phyloP scores from a whole-genome alignment of 2,888 invertebrate species.

The Macrostomum cliftonense region DNA sequence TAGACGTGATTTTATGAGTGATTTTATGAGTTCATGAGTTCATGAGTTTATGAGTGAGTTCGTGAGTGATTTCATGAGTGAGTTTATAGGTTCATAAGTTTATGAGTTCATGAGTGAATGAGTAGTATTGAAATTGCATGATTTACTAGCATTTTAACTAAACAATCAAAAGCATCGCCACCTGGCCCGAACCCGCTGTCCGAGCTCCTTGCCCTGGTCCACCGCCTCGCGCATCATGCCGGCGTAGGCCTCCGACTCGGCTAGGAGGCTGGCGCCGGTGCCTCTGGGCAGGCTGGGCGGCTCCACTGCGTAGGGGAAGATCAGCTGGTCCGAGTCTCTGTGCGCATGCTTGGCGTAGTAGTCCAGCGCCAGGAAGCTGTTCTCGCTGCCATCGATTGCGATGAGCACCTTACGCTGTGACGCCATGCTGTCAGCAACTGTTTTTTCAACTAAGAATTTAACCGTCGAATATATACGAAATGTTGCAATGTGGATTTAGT shows the following conservation, averaged over 20 bases:
- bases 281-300: constrained; percentile 30
- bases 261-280: constrained; percentile 17
- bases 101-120: no score
- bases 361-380: constrained; percentile 16
- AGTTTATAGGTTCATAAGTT: no score
- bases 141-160: no score
- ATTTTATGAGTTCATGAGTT: no score
- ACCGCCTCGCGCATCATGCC: constrained; percentile 11
- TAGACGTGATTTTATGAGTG: no score
- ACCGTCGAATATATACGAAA: no score
- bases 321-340: constrained; percentile 18
- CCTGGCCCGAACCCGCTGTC: constrained; percentile 11
- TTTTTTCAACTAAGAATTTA: no score
- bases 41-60: no score
- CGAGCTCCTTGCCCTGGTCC: constrained; percentile 8
- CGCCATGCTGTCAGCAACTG: no score
- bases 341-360: constrained; percentile 26
- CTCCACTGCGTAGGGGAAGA: constrained; percentile 19
- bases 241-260: constrained; percentile 6
- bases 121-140: no score
- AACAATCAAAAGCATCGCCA: not conserved
- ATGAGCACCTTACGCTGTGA: constrained; percentile 14
- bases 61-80: no score
- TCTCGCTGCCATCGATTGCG: constrained; percentile 16
- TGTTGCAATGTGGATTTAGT: no score